These are phyloP conservation scores for Empidonax traillii DNA, from an alignment of 2,113 vertebrate species.

Conservation along the genomic window DNA sequence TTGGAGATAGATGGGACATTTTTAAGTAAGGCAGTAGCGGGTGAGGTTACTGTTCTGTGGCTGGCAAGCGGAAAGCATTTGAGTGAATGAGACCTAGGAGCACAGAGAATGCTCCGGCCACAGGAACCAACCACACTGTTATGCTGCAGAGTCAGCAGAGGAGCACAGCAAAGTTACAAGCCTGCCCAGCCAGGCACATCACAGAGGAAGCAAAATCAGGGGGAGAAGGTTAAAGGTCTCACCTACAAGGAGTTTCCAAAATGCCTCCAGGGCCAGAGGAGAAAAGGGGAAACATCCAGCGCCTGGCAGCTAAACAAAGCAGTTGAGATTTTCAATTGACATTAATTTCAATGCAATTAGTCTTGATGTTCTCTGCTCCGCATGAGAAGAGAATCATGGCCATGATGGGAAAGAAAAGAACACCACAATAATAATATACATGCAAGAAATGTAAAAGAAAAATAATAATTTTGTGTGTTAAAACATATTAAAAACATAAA, in stretches of 20 bases:
- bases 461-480: not conserved
- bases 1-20: not conserved
- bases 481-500: constrained; percentile 65
- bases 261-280: not conserved
- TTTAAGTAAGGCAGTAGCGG: not conserved
- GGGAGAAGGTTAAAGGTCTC: not conserved
- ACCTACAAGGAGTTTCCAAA: not conserved
- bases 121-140: not conserved
- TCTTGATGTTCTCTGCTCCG: not conserved
- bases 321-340: not conserved
- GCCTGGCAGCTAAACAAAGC: not conserved
- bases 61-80: not conserved
- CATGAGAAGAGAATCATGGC: not conserved
- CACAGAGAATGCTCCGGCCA: not conserved
- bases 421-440: not conserved
- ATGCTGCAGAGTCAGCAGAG: not conserved
- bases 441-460: not conserved
- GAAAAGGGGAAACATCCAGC: not conserved
- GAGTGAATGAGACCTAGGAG: not conserved
- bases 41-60: not conserved
- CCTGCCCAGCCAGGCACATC: not conserved
- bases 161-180: not conserved
- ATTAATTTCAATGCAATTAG: constrained; percentile 48
- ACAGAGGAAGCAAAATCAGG: not conserved
- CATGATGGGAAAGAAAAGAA: constrained; percentile 22